Conservation (phyloP, 1,140 invertebrate species). For the Drosophila kepulauana region DNA sequence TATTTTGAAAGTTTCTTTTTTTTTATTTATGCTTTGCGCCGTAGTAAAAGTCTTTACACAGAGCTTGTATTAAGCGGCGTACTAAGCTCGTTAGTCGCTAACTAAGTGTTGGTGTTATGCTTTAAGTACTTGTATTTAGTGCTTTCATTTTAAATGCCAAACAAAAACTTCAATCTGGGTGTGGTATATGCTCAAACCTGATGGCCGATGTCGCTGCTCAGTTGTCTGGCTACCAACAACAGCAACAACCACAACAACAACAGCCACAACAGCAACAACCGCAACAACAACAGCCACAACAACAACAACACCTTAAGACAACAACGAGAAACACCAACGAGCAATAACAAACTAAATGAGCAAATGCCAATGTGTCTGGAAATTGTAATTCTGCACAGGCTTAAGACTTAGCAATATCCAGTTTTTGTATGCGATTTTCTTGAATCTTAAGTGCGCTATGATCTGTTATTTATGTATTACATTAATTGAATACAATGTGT, state of each 20-base stretch:
- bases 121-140: conserved; percentile 24
- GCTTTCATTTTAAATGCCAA: conserved; percentile 45
- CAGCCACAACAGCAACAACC: background rate
- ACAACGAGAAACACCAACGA: conserved; percentile 2
- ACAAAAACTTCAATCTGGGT: conserved; percentile 40
- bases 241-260: background rate
- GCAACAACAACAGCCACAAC: conserved; percentile 1
- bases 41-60: conserved; percentile 9
- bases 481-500: conserved; percentile 19
- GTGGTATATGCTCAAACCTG: conserved; percentile 45
- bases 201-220: conserved; percentile 17
- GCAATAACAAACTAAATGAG: conserved; percentile 7
- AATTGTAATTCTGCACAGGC: conserved; percentile 46
- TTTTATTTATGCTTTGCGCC: background rate
- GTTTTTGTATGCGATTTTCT: conserved; percentile 23
- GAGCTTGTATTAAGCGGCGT: conserved; percentile 3
- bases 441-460: conserved; percentile 16
- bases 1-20: conserved; percentile 35
- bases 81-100: conserved; percentile 13
- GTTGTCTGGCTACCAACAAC: conserved; percentile 13
- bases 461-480: conserved; percentile 35
- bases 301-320: background rate
- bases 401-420: conserved; percentile 25
- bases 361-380: conserved; percentile 44
- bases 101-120: conserved; percentile 13